Conservation (phyloP, 2,113 vertebrate genomes). For the Zosterops hypoxanthus region DNA sequence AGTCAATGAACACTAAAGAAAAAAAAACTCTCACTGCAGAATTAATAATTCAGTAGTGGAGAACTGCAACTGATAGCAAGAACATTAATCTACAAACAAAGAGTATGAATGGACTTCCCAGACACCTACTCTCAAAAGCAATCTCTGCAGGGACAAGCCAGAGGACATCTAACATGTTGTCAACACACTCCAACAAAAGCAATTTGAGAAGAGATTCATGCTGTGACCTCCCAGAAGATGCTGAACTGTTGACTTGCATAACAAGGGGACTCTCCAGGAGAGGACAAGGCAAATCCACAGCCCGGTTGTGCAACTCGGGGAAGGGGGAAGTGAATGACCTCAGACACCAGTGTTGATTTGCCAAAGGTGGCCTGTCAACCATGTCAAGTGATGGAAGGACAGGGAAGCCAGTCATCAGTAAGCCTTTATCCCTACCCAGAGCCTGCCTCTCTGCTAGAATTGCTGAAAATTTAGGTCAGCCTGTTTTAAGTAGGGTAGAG, state of each 20-base stretch:
- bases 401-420: neutral
- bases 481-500: conserved; percentile 55
- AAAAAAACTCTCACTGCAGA: neutral
- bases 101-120: neutral
- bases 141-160: neutral
- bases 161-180: neutral
- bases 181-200: neutral
- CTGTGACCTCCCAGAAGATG: neutral
- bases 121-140: neutral
- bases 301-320: fast-evolving
- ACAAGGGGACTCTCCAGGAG: neutral
- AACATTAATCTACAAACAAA: neutral
- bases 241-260: neutral
- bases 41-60: conserved; percentile 27
- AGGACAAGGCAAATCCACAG: neutral
- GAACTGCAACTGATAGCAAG: neutral
- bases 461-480: conserved; percentile 58
- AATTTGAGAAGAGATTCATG: neutral
- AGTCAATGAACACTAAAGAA: neutral
- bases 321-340: neutral
- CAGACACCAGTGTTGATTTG: neutral
- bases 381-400: fast-evolving
- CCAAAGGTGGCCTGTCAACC: neutral
- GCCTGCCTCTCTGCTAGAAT: neutral
- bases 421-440: neutral